Evolutionary conservation across 2,797 vertebrate genomes (phyloP), one percentile per base, ranked within the genome.

Genomic region (Hyperoplus lanceolatus): DNA sequence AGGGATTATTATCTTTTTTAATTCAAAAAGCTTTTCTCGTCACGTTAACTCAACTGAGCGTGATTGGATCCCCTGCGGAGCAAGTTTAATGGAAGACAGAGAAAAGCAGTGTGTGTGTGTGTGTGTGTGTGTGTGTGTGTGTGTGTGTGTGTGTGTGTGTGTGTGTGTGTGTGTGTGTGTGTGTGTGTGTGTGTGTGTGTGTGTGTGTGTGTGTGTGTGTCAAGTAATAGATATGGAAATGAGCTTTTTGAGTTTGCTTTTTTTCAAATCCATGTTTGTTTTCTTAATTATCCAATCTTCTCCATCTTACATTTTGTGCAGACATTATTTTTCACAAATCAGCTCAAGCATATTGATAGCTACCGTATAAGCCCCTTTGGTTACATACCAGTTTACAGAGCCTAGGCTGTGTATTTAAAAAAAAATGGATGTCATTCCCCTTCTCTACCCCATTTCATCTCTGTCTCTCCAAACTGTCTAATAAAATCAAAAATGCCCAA

Each of bases 1-100:
- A 51, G 42, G 60, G 48, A 15, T 55, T 63, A 68, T 86, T 65
- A 79, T 83, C 15, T 4, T 77, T 86, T 83, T 77, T 75, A 50
- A 85, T 79, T 85, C 36, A 74, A 11, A 68, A 76, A 73, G 49
- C 66, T 72, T 70, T 62, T 18, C 63, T 62, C 78, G 49, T 75
- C 68, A 77, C 61, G 62, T 71, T 65, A 45, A 60, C 65, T 66
- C 70, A 64, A 36, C 16, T n/a, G 66, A 73, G 55, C 41, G 72
- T 15, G 70, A 63, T 50, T 3, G 29, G 81, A 48, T 70, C 73
- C 74, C 85, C 81, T 14, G 39, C 74, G 18, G 78, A 82, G 77
- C 14, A 0, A 15, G 5, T 71, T 68, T 64, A 83, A 76, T 80
- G 74, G 74, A 61, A 65, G 73, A 50, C 59, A 43, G 66, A 83